Evolutionary conservation across 1,140 invertebrate species (phyloP).

Genomic region (Branchinecta lynchi): DNA sequence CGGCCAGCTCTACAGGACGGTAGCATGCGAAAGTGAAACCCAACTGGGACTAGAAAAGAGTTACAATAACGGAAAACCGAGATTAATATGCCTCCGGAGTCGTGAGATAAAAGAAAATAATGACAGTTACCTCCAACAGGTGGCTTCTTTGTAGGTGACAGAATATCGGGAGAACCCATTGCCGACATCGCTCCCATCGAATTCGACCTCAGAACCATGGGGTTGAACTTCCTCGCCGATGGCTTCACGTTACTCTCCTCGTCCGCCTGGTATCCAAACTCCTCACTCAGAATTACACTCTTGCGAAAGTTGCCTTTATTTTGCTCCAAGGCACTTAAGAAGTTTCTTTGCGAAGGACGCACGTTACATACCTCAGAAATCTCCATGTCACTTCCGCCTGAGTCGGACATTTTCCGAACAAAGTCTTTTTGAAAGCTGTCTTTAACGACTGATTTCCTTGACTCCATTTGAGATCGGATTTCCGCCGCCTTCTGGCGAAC

Average conservation of each 20-base stretch:
- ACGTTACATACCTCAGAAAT: neutral
- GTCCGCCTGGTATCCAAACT: conserved; percentile 7
- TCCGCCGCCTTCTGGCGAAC: neutral
- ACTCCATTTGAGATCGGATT: neutral
- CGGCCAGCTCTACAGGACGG: too few species aligned
- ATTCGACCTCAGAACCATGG: neutral
- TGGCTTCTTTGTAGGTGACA: conserved; percentile 6
- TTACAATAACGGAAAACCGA: too few species aligned
- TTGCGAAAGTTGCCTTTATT: neutral
- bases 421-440: conserved; percentile 9
- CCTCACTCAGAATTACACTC: neutral
- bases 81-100: too few species aligned
- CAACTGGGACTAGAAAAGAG: too few species aligned
- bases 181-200: neutral
- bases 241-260: neutral
- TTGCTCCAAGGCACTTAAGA: neutral
- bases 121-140: neutral
- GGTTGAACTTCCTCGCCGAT: neutral
- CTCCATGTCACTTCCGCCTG: neutral
- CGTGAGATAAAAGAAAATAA: too few species aligned
- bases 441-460: neutral
- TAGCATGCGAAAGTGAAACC: too few species aligned
- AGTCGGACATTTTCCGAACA: neutral
- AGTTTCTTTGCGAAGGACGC: neutral
- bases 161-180: neutral